Base-by-base conservation (phyloP, 2,888 invertebrate species). In the Drosophila eohydei region DNA sequence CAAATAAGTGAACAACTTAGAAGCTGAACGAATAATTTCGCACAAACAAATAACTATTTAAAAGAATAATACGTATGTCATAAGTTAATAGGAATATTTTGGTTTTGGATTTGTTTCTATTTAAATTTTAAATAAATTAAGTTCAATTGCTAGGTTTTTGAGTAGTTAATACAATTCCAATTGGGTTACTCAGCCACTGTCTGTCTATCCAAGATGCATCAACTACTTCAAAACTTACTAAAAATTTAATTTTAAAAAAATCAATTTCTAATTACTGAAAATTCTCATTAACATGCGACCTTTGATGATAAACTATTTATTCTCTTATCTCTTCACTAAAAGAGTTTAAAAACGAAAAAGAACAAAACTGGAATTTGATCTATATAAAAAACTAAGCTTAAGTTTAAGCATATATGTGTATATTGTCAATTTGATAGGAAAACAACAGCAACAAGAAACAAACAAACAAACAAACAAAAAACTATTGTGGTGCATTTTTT, bases 381-480 rank as follows among this genome's bases (percentile, higher is more conserved):
- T 77, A 77, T 65, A 41, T 57, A n/a, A 36, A 14, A 28, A 36
- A 46, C 69, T 81, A 78, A 81, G 68, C 51, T 71, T 79, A 81
- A 71, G 61, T 50, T 54, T 36, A 60, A 72, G 50, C 66, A 68
- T 73, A 26, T 52, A 52, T 40, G 7, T 30, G 69, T 68, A 68
- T 76, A 76, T 58, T 55, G 88, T 89, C 86, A 88, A 86, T 86
- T 86, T 80, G 68, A 74, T 74, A 75, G 71, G 36, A 60, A 66
- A 61, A 8, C 34, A 44, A 44, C 36, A 52, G 14, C 21, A 52
- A 34, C 34, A 51, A 51, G 2, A 11, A 34, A 34, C 12, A 26
- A 8, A 34, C 7, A 26, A 21, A 51, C 8, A 26, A 51, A 36
- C 4, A 36, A 52, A 41, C 28, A 21, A 40, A 41, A 30, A 55